Evolutionary conservation across 2,797 vertebrate genomes (phyloP).

Genomic region (Sandelia bainsii): DNA sequence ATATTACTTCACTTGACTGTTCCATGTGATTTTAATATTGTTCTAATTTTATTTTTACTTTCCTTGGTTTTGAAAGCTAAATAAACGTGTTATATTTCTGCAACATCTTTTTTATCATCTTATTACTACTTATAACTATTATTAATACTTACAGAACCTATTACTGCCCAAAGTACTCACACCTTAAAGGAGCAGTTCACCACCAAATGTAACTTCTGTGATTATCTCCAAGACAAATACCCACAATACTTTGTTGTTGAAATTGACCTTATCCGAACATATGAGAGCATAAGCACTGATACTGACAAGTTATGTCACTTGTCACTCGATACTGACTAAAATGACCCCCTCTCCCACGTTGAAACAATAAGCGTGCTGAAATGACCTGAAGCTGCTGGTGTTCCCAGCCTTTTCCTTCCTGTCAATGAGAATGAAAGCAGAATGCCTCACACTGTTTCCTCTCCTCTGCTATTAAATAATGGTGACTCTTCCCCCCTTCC

Average conservation of each 20-base stretch:
- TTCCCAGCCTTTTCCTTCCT: constrained; percentile 85
- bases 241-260: no score
- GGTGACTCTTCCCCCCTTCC: constrained; percentile 28
- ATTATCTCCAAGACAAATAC: background rate
- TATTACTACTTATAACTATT: background rate
- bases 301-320: constrained; percentile 12
- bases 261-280: no score
- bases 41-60: background rate
- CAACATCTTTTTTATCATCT: background rate
- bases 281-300: background rate
- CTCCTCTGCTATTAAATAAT: constrained; percentile 34
- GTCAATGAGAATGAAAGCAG: constrained; percentile 67
- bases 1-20: background rate
- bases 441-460: constrained; percentile 63
- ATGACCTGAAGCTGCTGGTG: constrained; percentile 53
- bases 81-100: background rate
- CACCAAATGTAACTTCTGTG: background rate
- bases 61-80: background rate
- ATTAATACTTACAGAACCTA: background rate
- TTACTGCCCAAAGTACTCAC: background rate
- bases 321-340: background rate
- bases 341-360: constrained; percentile 64
- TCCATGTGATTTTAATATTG: background rate
- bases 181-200: constrained; percentile 6
- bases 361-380: constrained; percentile 75